Conservation (phyloP, 35 echinoderm and acorn worm species). For the Antedon bifida region DNA sequence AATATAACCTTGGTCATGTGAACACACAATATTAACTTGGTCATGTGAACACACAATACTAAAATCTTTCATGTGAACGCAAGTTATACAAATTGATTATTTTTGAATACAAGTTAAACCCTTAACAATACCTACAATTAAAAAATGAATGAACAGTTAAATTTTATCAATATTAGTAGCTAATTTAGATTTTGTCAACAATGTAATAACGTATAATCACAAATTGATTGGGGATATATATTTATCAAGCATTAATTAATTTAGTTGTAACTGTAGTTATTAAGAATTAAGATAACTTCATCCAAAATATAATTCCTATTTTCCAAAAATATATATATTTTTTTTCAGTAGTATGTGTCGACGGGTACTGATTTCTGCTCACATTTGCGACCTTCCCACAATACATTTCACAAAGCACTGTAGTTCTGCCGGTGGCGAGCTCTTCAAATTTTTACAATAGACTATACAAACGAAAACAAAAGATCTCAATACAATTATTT, state of each 20-base stretch:
- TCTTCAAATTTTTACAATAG: background rate
- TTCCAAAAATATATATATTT: background rate
- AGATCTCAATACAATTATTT: background rate
- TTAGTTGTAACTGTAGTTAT: background rate
- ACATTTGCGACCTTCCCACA: background rate
- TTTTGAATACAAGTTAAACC: too few species aligned
- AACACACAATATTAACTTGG: too few species aligned
- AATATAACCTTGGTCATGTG: too few species aligned
- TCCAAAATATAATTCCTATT: slow-evolving; percentile 2
- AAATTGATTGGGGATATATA: too few species aligned
- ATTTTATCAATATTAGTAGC: too few species aligned
- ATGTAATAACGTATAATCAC: too few species aligned
- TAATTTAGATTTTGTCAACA: too few species aligned
- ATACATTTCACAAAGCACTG: background rate
- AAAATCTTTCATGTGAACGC: too few species aligned
- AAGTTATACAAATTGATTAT: too few species aligned
- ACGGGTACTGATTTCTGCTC: background rate
- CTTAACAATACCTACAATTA: too few species aligned
- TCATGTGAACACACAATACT: too few species aligned
- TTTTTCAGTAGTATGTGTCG: background rate
- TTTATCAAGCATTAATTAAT: background rate
- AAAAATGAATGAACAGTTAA: too few species aligned
- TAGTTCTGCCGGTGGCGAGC: background rate
- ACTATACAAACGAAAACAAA: background rate
- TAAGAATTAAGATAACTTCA: background rate